Percentiles rank a stretch among this genome's conserved stretches.
phyloP scores from a whole-genome alignment of 2,888 invertebrate genomes.

The Deroplatys truncata region DNA sequence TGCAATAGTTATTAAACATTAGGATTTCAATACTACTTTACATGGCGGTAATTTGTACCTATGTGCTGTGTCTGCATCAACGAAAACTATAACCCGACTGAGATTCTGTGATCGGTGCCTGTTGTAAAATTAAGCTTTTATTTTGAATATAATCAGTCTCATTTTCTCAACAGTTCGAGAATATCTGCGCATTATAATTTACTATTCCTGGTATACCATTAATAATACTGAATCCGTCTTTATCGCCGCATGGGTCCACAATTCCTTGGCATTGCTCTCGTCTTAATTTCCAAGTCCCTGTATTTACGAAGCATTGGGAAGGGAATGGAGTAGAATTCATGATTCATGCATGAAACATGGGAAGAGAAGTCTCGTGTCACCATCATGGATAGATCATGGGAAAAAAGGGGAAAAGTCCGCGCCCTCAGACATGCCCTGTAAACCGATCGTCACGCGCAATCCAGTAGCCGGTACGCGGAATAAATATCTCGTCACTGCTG shows the following conservation, averaged over 20 bases:
- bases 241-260: neutral
- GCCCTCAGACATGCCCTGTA: neutral
- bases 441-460: neutral
- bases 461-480: neutral
- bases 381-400: neutral
- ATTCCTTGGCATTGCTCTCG: neutral
- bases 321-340: neutral
- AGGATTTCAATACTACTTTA: too few relatives aligned
- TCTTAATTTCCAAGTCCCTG: neutral
- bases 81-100: neutral
- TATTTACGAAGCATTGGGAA: neutral
- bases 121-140: neutral
- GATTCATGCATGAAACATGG: neutral
- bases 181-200: neutral
- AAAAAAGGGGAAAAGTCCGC: neutral
- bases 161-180: neutral
- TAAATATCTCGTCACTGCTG: neutral
- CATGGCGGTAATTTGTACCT: too few relatives aligned
- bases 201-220: neutral
- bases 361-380: neutral
- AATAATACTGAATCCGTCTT: neutral
- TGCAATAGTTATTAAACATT: too few relatives aligned
- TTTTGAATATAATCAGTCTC: neutral
- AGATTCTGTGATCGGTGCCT: neutral
- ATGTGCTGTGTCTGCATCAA: too few relatives aligned